Evolutionary conservation across 2,113 vertebrate genomes (phyloP).

Genomic region (Pardalotus punctatus): DNA sequence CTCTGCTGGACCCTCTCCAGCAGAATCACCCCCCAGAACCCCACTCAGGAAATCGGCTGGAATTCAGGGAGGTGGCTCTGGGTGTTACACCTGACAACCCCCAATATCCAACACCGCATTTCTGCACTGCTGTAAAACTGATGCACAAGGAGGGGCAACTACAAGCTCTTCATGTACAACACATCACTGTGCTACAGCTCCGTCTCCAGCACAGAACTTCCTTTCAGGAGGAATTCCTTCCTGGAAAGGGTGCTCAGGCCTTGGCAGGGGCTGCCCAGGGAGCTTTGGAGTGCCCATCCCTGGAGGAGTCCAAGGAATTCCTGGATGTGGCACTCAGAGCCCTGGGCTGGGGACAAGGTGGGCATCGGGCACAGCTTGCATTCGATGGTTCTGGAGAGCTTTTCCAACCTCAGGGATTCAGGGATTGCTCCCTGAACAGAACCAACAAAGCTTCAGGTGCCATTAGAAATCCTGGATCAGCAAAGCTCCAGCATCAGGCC

Average conservation of each 20-base stretch:
- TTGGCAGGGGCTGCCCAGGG: not conserved
- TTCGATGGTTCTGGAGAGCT: accelerated
- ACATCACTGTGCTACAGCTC: not conserved
- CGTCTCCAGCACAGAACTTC: not conserved
- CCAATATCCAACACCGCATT: accelerated
- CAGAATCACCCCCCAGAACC: accelerated
- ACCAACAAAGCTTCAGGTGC: not conserved
- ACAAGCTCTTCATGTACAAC: no score
- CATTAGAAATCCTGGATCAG: not conserved
- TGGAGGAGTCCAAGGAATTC: accelerated
- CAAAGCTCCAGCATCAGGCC: not conserved
- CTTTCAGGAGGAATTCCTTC: not conserved
- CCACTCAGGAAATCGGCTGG: not conserved
- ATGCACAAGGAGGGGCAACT: not conserved
- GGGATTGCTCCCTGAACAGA: not conserved
- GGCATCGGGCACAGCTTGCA: accelerated
- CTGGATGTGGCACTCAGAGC: not conserved
- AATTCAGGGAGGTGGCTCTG: accelerated
- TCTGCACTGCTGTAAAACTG: accelerated
- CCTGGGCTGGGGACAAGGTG: not conserved
- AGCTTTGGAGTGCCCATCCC: not conserved
- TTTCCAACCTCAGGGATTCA: not conserved
- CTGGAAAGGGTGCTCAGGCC: not conserved
- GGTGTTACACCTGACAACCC: not conserved
- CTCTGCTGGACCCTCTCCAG: no score